Percentiles rank a stretch among this genome's conserved stretches.
Conservation (phyloP, 2,797 vertebrate species). For the Brachyalestes nurse region DNA sequence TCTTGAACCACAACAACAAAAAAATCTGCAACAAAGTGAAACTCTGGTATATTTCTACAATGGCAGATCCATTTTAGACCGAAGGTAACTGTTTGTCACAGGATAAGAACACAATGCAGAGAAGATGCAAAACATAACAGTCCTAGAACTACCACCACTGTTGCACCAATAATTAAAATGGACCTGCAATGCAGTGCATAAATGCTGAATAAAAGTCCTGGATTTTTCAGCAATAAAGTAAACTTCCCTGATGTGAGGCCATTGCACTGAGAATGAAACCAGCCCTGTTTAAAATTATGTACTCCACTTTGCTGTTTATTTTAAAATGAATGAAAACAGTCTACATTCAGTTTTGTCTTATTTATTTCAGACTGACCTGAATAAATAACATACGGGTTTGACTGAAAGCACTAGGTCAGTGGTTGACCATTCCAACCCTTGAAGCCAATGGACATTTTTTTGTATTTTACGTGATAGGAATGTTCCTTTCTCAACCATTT, state of each 20-base stretch:
- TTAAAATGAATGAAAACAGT: too few relatives aligned
- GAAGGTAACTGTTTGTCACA: slow-evolving; percentile 20
- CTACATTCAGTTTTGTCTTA: too few relatives aligned
- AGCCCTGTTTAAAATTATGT: slow-evolving; percentile 12
- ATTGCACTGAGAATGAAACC: not conserved
- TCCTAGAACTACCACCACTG: not conserved
- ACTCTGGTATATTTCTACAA: not conserved
- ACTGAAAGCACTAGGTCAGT: not conserved
- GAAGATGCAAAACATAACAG: not conserved
- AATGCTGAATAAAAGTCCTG: too few relatives aligned
- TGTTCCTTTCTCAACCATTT: not conserved
- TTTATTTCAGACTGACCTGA: too few relatives aligned
- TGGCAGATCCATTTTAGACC: not conserved
- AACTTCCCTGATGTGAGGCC: not conserved
- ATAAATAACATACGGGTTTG: not conserved
- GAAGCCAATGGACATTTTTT: not conserved
- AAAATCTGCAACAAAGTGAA: not conserved
- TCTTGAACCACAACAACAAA: not conserved
- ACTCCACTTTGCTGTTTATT: not conserved
- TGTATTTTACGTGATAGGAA: not conserved
- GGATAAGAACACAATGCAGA: slow-evolving; percentile 28
- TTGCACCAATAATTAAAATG: slow-evolving; percentile 29
- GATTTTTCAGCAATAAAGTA: too few relatives aligned
- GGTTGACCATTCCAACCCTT: not conserved
- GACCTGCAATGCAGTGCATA: not conserved